Evolutionary conservation across 2,113 vertebrate species (phyloP).

Genomic region (Mirza zaza): DNA sequence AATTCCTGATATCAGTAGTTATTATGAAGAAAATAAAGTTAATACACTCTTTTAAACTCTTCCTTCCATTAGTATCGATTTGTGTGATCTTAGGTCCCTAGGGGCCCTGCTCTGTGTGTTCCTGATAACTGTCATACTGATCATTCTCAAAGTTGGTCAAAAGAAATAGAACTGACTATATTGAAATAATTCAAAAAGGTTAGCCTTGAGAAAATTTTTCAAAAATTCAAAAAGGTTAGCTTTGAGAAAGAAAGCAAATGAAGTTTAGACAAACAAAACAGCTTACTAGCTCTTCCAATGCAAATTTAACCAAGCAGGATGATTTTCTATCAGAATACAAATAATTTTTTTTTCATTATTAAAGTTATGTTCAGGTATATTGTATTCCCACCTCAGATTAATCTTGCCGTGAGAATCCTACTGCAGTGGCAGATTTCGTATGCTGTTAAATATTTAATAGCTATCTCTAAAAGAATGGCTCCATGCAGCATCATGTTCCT

Average conservation of each 20-base stretch:
- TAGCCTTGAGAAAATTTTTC: background rate
- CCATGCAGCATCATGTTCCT: background rate
- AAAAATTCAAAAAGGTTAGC: background rate
- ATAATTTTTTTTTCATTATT: background rate
- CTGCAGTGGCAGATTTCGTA: background rate
- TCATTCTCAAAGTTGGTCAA: background rate
- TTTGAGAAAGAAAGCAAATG: background rate
- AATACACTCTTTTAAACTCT: constrained; percentile 12
- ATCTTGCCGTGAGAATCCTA: constrained; percentile 4
- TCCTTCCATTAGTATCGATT: background rate
- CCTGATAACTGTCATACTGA: background rate
- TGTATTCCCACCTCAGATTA: constrained; percentile 47
- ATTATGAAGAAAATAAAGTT: background rate
- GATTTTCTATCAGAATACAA: constrained; percentile 9
- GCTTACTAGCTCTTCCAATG: background rate
- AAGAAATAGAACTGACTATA: background rate
- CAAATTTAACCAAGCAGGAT: background rate
- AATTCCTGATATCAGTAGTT: background rate
- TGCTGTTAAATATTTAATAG: constrained; percentile 66
- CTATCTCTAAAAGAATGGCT: constrained; percentile 39
- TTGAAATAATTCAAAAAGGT: background rate
- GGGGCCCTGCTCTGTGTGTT: background rate
- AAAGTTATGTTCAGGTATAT: background rate
- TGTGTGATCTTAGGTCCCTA: background rate
- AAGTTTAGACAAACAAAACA: background rate